Percentiles rank a stretch among this genome's conserved stretches.
These are phyloP conservation scores for Ammodramus savannarum DNA, from an alignment of 2,113 vertebrate genomes.

Conservation along the genomic window DNA sequence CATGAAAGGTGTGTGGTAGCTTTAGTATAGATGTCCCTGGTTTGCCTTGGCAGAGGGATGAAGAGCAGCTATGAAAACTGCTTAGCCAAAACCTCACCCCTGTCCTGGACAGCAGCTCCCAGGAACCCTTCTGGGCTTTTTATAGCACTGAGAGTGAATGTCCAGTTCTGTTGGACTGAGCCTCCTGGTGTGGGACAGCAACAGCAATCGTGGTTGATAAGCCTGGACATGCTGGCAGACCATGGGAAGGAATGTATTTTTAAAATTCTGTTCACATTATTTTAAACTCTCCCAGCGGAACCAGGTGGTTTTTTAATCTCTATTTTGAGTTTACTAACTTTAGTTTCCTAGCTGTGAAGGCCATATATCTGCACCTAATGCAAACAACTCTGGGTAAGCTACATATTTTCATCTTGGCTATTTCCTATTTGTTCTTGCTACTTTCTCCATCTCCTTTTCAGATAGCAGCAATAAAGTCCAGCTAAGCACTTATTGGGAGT, in stretches of 20 bases:
- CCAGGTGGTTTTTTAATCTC: neutral
- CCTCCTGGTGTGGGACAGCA: neutral
- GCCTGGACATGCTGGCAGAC: neutral
- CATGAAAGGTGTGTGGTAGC: neutral
- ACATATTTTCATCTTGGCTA: neutral
- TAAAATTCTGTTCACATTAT: neutral
- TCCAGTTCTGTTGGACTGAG: neutral
- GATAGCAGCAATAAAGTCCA: neutral
- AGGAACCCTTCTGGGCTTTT: neutral
- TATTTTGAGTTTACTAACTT: neutral
- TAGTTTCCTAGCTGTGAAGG: neutral
- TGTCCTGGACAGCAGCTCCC: neutral
- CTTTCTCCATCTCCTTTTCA: neutral
- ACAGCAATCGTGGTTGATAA: accelerated
- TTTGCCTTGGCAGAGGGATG: neutral
- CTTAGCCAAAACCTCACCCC: neutral
- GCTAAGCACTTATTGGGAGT: neutral
- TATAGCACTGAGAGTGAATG: neutral
- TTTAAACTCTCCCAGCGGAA: neutral
- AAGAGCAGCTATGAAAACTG: neutral
- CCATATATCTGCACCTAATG: neutral
- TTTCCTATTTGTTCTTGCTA: neutral
- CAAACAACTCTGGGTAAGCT: neutral
- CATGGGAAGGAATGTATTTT: neutral
- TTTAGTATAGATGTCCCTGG: neutral